These are phyloP conservation scores for Corynorhinus townsendii DNA, from an alignment of 2,113 vertebrate genomes.

Conservation along the genomic window DNA sequence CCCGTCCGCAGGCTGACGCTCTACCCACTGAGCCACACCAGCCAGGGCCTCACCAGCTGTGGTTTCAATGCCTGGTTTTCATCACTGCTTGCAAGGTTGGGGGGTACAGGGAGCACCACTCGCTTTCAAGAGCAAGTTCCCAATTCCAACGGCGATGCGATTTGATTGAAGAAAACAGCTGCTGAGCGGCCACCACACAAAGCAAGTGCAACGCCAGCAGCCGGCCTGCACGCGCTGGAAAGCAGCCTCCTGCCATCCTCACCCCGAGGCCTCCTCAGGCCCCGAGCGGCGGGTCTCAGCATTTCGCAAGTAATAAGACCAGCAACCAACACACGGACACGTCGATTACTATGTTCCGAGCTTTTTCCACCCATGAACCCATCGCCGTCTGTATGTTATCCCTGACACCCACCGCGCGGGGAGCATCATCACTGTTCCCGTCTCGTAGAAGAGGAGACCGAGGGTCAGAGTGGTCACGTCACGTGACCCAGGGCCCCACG, in stretches of 20 bases:
- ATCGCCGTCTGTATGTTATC: background rate
- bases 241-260: accelerated
- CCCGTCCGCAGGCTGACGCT: too few relatives aligned
- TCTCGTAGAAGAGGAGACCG: background rate
- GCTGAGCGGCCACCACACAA: background rate
- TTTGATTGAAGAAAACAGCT: background rate
- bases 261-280: background rate
- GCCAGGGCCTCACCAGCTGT: too few relatives aligned
- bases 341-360: background rate
- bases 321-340: background rate
- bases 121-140: background rate
- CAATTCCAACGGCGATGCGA: background rate
- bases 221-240: background rate
- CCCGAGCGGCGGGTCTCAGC: background rate
- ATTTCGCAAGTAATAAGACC: background rate
- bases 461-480: background rate
- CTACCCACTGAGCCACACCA: too few relatives aligned
- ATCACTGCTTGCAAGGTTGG: background rate
- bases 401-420: background rate
- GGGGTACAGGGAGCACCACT: background rate
- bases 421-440: background rate
- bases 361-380: background rate
- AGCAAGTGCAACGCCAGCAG: background rate
- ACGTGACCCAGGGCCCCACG: background rate
- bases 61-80: background rate